Evolutionary conservation across 2,113 vertebrate species (phyloP).

Genomic region (Thamnaconus septentrionalis): DNA sequence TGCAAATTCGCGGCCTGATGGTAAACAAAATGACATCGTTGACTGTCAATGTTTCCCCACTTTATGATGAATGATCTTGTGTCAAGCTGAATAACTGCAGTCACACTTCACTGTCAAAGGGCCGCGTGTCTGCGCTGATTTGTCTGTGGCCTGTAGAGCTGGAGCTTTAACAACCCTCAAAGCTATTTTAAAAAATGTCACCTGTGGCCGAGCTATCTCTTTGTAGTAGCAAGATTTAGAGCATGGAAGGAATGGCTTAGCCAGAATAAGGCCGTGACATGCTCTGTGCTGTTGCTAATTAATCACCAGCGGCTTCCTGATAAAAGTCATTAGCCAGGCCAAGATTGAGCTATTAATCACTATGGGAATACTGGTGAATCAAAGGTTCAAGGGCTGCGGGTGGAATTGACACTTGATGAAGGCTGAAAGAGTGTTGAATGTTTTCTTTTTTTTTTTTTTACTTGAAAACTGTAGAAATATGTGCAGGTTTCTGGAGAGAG

Average conservation of each 20-base stretch:
- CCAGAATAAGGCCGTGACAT: conserved; percentile 57
- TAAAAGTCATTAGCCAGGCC: conserved; percentile 70
- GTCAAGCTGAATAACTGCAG: no score
- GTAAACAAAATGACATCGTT: no score
- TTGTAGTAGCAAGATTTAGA: conserved; percentile 26
- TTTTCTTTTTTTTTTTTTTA: not conserved
- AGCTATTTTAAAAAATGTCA: conserved; percentile 38
- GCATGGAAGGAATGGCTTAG: conserved; percentile 45
- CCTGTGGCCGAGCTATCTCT: conserved; percentile 44
- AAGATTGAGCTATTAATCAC: conserved; percentile 72
- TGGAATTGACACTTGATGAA: conserved; percentile 19
- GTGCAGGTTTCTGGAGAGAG: conserved; percentile 11
- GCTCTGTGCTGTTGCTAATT: conserved; percentile 68
- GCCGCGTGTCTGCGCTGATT: conserved; percentile 8
- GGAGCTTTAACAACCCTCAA: conserved; percentile 20
- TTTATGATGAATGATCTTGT: no score
- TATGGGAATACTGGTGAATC: conserved; percentile 36
- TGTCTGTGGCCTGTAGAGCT: conserved; percentile 19
- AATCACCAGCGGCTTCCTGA: conserved; percentile 70
- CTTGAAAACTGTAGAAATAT: not conserved
- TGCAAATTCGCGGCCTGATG: no score
- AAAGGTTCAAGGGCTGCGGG: conserved; percentile 40
- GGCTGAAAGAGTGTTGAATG: conserved; percentile 7
- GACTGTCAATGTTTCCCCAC: no score
- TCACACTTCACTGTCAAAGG: conserved; percentile 1